A percentile compares a stretch with the other conserved stretches of the same genome.
Evolutionary conservation across 2,888 invertebrate species (phyloP).

Genomic region (Orthonevra nobilis): DNA sequence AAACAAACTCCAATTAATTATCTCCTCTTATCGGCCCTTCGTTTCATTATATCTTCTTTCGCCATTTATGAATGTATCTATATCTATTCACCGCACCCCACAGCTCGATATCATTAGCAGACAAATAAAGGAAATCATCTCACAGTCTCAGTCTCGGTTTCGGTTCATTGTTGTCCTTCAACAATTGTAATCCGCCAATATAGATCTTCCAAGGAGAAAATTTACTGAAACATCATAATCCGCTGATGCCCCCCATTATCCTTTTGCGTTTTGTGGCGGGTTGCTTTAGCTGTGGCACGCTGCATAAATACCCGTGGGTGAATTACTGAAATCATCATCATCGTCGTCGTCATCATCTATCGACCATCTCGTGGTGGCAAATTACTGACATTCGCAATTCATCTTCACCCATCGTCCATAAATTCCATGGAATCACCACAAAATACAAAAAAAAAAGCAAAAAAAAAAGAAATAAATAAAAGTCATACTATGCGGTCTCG

Average conservation of each 20-base stretch:
- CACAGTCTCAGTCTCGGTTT: constrained; percentile 15
- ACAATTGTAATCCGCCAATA: constrained; percentile 65
- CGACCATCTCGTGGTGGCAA: constrained; percentile 38
- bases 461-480: constrained; percentile 30
- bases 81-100: not conserved
- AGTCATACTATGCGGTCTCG: constrained; percentile 23
- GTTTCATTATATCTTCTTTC: constrained; percentile 13
- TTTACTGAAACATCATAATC: constrained; percentile 53
- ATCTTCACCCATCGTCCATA: constrained; percentile 55
- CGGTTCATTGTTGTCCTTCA: constrained; percentile 54
- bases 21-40: not conserved
- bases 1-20: constrained; percentile 55
- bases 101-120: constrained; percentile 38
- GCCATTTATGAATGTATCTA: constrained; percentile 41
- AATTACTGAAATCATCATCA: constrained; percentile 35
- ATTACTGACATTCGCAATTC: constrained; percentile 54
- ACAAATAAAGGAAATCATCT: constrained; percentile 57
- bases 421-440: constrained; percentile 18
- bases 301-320: constrained; percentile 45
- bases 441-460: too few relatives aligned
- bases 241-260: constrained; percentile 61
- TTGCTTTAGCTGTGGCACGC: too few relatives aligned
- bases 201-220: constrained; percentile 30
- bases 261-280: not conserved
- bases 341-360: constrained; percentile 36